A percentile compares a stretch with the other conserved stretches of the same genome.
These are phyloP conservation scores for Origma solitaria DNA, from an alignment of 2,113 vertebrate species.

Conservation along the genomic window DNA sequence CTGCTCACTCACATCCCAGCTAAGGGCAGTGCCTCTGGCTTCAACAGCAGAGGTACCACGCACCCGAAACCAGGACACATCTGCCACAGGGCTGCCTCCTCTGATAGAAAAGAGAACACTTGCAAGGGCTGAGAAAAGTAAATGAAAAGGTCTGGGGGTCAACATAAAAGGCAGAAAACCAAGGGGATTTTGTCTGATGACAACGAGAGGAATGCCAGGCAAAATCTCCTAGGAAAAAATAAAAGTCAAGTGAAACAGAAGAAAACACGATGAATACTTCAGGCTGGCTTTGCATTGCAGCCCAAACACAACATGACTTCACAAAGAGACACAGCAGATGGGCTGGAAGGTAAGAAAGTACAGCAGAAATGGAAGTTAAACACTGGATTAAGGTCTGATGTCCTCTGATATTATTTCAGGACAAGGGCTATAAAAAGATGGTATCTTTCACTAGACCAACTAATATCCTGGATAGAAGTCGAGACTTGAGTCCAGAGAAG, in stretches of 20 bases:
- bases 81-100: background rate
- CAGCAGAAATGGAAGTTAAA: background rate
- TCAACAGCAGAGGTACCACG: rapidly evolving
- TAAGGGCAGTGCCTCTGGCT: background rate
- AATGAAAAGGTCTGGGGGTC: background rate
- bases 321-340: background rate
- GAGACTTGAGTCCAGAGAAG: background rate
- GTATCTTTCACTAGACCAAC: background rate
- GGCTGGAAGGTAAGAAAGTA: background rate
- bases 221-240: background rate
- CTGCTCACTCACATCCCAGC: background rate
- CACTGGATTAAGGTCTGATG: background rate
- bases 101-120: background rate
- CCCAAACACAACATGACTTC: background rate
- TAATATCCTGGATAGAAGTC: background rate
- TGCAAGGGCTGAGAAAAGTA: background rate
- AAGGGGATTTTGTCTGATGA: background rate
- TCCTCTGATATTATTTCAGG: background rate
- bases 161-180: background rate
- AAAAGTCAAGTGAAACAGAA: background rate
- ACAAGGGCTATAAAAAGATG: background rate
- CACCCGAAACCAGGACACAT: rapidly evolving
- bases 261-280: rapidly evolving
- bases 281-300: rapidly evolving
- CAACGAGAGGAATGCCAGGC: background rate